These are phyloP conservation scores for Diuraphis noxia DNA, from an alignment of 1,140 invertebrate genomes.

Conservation along the genomic window DNA sequence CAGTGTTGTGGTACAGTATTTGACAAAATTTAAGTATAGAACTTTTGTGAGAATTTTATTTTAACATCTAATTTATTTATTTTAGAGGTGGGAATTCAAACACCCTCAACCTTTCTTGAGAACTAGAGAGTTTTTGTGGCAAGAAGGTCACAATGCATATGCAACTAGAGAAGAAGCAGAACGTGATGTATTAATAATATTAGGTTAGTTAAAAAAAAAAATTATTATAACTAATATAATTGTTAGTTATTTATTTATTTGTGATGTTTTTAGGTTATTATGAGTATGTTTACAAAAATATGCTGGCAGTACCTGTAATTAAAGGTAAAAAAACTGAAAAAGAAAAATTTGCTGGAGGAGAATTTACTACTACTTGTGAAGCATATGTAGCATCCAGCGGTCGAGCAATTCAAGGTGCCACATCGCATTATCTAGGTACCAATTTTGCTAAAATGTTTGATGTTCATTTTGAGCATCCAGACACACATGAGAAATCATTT, in stretches of 20 bases:
- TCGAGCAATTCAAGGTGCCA: constrained; percentile 91
- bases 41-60: not conserved
- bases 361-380: constrained; percentile 97
- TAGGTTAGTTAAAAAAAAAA: constrained; percentile 63
- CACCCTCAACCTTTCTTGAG: constrained; percentile 98
- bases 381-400: constrained; percentile 94
- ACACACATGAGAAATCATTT: constrained; percentile 85
- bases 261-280: constrained; percentile 72
- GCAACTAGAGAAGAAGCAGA: constrained; percentile 80
- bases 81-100: constrained; percentile 94
- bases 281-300: constrained; percentile 84
- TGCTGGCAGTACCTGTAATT: constrained; percentile 93
- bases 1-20: constrained; percentile 84
- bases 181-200: constrained; percentile 80
- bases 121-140: constrained; percentile 98
- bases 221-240: not conserved
- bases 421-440: constrained; percentile 97
- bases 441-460: constrained; percentile 99
- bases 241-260: not conserved
- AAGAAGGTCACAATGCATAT: constrained; percentile 98
- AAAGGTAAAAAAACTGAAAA: constrained; percentile 97
- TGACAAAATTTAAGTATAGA: not conserved
- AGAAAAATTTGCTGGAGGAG: constrained; percentile 98
- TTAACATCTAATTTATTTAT: not conserved
- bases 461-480: constrained; percentile 90